These are phyloP conservation scores for Adelphocoris suturalis DNA, from an alignment of 2,888 invertebrate genomes.

Conservation along the genomic window DNA sequence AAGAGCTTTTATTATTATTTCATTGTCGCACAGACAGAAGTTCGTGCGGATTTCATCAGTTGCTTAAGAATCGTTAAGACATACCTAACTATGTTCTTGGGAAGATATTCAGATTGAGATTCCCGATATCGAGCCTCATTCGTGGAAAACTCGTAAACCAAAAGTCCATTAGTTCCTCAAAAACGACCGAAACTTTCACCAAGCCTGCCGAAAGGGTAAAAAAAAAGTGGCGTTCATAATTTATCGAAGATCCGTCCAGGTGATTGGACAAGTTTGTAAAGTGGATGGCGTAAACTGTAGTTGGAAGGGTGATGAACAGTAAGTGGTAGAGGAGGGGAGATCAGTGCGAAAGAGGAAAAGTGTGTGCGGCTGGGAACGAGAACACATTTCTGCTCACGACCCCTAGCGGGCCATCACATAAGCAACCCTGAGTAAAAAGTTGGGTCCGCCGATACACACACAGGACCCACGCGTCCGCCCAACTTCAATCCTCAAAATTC, in stretches of 20 bases:
- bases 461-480: neutral
- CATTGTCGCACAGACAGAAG: too few species aligned
- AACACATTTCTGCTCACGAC: slow-evolving; percentile 13
- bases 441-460: slow-evolving; percentile 19
- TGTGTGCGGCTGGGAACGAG: slow-evolving; percentile 1
- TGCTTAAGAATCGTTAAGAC: too few species aligned
- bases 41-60: too few species aligned
- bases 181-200: neutral
- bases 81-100: too few species aligned
- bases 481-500: slow-evolving; percentile 53
- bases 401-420: slow-evolving; percentile 11
- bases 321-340: neutral
- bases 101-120: too few species aligned
- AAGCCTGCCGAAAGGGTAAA: neutral
- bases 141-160: neutral
- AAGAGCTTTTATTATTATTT: too few species aligned
- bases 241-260: slow-evolving; percentile 1
- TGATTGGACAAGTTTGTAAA: slow-evolving; percentile 35
- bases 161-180: neutral
- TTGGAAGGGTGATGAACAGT: neutral
- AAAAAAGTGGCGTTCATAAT: slow-evolving; percentile 1
- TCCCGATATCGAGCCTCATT: too few species aligned
- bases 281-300: neutral
- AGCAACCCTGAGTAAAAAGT: slow-evolving; percentile 22
- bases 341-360: neutral